These are phyloP conservation scores for Tolypeutes matacus DNA, from an alignment of 2,797 vertebrate species.

Conservation along the genomic window DNA sequence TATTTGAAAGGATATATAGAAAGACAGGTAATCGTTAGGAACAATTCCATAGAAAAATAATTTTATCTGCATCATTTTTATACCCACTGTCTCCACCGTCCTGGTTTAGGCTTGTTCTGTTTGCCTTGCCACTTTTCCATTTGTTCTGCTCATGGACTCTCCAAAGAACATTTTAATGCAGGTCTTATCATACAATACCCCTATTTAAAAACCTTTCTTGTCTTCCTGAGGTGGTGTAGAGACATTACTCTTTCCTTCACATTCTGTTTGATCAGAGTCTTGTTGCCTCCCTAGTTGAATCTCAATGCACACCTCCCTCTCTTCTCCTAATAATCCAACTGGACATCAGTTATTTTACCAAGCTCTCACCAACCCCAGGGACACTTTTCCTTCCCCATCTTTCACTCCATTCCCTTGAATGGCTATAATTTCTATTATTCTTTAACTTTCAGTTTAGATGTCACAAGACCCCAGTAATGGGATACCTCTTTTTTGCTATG, in stretches of 20 bases:
- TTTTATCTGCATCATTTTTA: not conserved
- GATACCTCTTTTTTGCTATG: not conserved
- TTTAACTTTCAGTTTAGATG: not conserved
- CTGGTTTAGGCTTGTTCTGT: not conserved
- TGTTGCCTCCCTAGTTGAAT: not conserved
- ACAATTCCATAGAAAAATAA: not conserved
- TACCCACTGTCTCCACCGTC: not conserved
- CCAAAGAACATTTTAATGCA: not conserved
- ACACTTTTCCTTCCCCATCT: not conserved
- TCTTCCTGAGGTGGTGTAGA: not conserved
- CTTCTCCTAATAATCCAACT: not conserved
- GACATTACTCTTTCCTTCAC: not conserved
- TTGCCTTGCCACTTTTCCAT: not conserved
- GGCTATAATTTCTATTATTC: not conserved
- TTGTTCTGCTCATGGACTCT: not conserved
- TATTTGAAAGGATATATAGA: not conserved
- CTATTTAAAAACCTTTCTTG: not conserved
- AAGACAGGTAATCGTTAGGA: not conserved
- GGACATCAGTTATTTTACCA: not conserved
- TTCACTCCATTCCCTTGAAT: not conserved
- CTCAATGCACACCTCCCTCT: not conserved
- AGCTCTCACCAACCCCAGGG: not conserved
- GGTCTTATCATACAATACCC: not conserved
- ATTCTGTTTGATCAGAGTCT: not conserved
- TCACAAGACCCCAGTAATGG: not conserved